Conservation (phyloP, 2,888 invertebrate genomes). For the Bhutanitis thaidina region DNA sequence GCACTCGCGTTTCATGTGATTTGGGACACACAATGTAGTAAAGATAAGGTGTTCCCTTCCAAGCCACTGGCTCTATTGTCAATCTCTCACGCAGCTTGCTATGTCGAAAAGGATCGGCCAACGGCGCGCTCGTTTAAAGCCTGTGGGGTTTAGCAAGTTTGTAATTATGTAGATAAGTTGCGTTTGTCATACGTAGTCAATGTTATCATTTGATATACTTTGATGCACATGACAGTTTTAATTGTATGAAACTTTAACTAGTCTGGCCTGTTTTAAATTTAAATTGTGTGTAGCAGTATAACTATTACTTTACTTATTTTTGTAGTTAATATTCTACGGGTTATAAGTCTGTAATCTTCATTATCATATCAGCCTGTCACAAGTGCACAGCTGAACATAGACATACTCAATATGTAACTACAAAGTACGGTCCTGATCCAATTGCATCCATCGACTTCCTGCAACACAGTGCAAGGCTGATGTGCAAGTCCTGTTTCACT, state of each 20-base stretch:
- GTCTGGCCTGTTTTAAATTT: too few species aligned
- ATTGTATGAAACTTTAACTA: neutral
- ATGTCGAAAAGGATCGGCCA: constrained; percentile 56
- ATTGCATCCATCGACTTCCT: too few species aligned
- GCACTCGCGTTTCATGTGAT: constrained; percentile 70
- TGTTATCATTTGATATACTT: neutral
- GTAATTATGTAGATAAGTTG: constrained; percentile 19
- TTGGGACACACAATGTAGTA: constrained; percentile 72
- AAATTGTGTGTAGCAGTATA: too few species aligned
- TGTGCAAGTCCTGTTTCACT: too few species aligned
- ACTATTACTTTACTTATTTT: too few species aligned
- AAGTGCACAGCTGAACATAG: too few species aligned
- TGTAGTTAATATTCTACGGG: too few species aligned
- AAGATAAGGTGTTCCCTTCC: constrained; percentile 75
- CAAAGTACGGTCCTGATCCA: too few species aligned
- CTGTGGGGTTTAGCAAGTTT: constrained; percentile 22
- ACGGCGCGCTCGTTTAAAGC: constrained; percentile 31
- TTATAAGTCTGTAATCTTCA: too few species aligned
- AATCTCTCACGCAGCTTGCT: constrained; percentile 66
- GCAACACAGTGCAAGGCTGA: too few species aligned
- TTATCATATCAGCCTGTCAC: too few species aligned
- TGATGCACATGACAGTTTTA: neutral
- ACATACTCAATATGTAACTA: too few species aligned
- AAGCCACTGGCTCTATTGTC: constrained; percentile 72
- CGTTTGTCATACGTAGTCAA: constrained; percentile 1